Conservation (phyloP, 53 echinoderm and acorn worm species). For the Glandiceps talaboti region DNA sequence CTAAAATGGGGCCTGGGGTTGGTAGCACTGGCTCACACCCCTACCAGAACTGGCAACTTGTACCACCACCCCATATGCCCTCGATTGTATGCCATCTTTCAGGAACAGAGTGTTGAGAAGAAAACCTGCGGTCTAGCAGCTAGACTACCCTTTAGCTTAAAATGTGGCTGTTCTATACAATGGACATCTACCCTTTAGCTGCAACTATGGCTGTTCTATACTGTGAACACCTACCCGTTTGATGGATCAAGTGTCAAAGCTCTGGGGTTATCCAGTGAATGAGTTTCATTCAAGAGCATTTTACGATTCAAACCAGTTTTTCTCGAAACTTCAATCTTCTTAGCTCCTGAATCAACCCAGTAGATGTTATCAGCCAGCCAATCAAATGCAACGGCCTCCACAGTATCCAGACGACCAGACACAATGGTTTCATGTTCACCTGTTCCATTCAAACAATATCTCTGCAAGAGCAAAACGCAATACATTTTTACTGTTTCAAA, state of each 20-base stretch:
- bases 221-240: slow-evolving; percentile 54
- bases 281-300: slow-evolving; percentile 17
- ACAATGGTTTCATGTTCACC: slow-evolving; percentile 39
- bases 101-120: too few relatives aligned
- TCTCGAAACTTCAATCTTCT: slow-evolving; percentile 64
- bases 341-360: slow-evolving; percentile 72
- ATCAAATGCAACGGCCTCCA: slow-evolving; percentile 88
- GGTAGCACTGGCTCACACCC: too few relatives aligned
- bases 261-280: slow-evolving; percentile 52
- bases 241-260: slow-evolving; percentile 79
- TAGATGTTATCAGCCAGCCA: slow-evolving; percentile 82
- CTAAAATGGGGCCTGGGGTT: too few relatives aligned
- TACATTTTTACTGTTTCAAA: too few relatives aligned
- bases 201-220: too few relatives aligned
- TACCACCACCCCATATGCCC: too few relatives aligned
- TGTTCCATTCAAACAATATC: slow-evolving; percentile 22
- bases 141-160: too few relatives aligned
- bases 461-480: slow-evolving; percentile 4
- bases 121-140: too few relatives aligned
- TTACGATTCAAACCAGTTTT: slow-evolving; percentile 55
- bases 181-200: too few relatives aligned
- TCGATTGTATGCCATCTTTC: too few relatives aligned
- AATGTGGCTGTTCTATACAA: too few relatives aligned
- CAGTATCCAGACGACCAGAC: slow-evolving; percentile 33
- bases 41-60: too few relatives aligned